Evolutionary conservation across 1,140 invertebrate genomes (phyloP), one percentile per base, ranked within the genome.

Genomic region (Mactra quadrangularis): DNA sequence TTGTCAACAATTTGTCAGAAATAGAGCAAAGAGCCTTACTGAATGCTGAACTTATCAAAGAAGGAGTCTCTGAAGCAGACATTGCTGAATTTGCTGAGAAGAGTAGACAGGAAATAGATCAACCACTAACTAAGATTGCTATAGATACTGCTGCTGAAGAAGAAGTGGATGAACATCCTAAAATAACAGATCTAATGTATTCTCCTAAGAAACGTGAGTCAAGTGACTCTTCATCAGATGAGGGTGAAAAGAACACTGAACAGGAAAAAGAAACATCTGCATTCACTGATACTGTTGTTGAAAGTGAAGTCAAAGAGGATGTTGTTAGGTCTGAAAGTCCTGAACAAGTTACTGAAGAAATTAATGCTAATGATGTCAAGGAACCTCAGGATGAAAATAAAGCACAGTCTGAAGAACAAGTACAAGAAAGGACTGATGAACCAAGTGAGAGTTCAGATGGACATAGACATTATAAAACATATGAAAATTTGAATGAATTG

Each of bases 21-120:
- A 81, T 85, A 33, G 83, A 87, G 35, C 76, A 83, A 41, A 52
- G 84, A 87, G 76, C 83, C 47, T 52, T 75, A 31, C 7, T 74
- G 33, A 74, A 74, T 52, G 70, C 70, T 64, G 70, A 75, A 53
- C 60, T 74, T 31, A 82, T 74, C 15, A 74, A 64, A 41, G 79
- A 82, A 66, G 71, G 79, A 60, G 75, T 83, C 17, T 74, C 79
- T 35, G 60, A 74, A 9, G 59, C 27, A 45, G 79, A 82, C 35
- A 82, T 74, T 22, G 60, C 38, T 52, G 22, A 41, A 53, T 13
- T 60, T 27, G 33, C 29, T 1, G 25, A 52, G 38, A 6, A 41
- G 38, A 60, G 22, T 15, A 60, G 74, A 41, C 0, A 47, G 17
- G 59, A 76, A 52, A 50, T 33, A 52, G 70, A 74, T 19, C 47